Evolutionary conservation across 2,113 vertebrate genomes (phyloP), one percentile per base, ranked within the genome.

Genomic region (Candoia aspera): DNA sequence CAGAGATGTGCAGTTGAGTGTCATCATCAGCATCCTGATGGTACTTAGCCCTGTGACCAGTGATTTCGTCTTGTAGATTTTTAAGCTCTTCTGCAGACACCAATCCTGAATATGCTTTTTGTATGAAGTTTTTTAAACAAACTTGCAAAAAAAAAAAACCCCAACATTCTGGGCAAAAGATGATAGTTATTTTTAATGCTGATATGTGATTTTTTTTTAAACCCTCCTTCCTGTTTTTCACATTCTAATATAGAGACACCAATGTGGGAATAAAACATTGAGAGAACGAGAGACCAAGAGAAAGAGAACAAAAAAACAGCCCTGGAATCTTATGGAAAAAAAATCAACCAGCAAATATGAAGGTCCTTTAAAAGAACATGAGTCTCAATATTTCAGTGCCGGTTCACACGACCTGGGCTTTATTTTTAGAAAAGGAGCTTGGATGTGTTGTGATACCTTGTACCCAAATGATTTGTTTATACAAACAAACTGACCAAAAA

Each of bases 361-460:
- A 98, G 97, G 97, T 97, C 97, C 96, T 95, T 96, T 96, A 97
- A 97, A 97, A 98, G 97, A 97, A 96, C 96, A 96, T 96, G 96
- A 97, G 97, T 97, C 98, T 97, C 97, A 97, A 98, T 98, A 97
- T 95, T 96, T 97, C 96, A 96, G 95, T 95, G 89, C 96, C 96
- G 92, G 94, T 98, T 98, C 98, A 97, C 98, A 98, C 96, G 97
- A 97, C 97, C 97, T 97, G 93, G 95, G 0, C 92, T 94, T 96
- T 98, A 98, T 98, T 98, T 97, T 97, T 98, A 97, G 98, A 93
- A 94, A 95, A 15, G 94, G 93, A 96, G 96, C 97, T 97, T 96
- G 98, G 97, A 97, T 95, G 95, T 92, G 94, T 97, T 97, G 98
- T 96, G 98, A 98, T 99, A 99, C 98, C 98, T 98, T 98, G 97